Conservation (phyloP, 2,888 invertebrate genomes). For the Apantesis nais region DNA sequence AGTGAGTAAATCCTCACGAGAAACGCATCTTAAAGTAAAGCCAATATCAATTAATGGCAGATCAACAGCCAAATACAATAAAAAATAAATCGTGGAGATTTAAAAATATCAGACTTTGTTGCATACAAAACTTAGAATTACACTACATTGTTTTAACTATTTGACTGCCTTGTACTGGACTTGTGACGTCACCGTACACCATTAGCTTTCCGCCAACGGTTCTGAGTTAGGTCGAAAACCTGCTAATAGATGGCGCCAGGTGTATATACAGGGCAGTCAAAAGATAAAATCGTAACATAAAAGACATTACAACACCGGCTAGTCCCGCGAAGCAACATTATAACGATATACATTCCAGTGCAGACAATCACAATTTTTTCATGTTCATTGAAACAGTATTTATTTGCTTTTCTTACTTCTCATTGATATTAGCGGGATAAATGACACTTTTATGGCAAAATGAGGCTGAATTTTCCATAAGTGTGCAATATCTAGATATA, state of each 20-base stretch:
- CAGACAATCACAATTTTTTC: constrained; percentile 36
- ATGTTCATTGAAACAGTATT: constrained; percentile 43
- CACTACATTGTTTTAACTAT: constrained; percentile 15
- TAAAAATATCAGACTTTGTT: constrained; percentile 52
- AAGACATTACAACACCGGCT: constrained; percentile 40
- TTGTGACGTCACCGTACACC: neutral
- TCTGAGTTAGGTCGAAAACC: neutral
- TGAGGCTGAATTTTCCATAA: neutral
- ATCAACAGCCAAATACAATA: constrained; percentile 34
- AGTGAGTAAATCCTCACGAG: constrained; percentile 7
- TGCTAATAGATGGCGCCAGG: neutral
- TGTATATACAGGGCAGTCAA: constrained; percentile 13
- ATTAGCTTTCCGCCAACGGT: neutral
- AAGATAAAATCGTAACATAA: constrained; percentile 23
- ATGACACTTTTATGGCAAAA: neutral
- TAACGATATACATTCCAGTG: constrained; percentile 35
- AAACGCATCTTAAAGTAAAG: constrained; percentile 20
- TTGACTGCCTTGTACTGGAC: constrained; percentile 17
- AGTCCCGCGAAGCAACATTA: constrained; percentile 38
- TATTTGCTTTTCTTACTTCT: constrained; percentile 11
- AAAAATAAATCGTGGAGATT: constrained; percentile 42
- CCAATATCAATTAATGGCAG: constrained; percentile 26
- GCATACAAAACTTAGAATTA: constrained; percentile 51
- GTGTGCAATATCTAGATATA: no score
- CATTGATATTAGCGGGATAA: neutral